Evolutionary conservation across 2,797 vertebrate species (phyloP).

Genomic region (Acanthornis magna): DNA sequence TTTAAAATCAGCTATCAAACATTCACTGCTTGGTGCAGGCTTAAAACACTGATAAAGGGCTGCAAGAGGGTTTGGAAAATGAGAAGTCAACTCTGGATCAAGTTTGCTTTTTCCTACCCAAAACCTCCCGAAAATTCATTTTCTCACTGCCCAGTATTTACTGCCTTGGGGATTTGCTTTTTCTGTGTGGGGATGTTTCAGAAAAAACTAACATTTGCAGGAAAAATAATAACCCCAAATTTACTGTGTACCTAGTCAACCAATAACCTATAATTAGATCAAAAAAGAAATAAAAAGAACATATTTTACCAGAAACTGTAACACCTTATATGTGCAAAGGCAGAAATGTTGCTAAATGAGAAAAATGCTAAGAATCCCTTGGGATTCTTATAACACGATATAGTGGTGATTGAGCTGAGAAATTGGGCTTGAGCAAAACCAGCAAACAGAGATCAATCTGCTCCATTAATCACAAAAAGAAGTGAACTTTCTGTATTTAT

Average conservation of each 20-base stretch:
- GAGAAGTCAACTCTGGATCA: background rate
- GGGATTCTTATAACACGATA: background rate
- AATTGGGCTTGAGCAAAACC: background rate
- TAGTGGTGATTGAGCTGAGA: background rate
- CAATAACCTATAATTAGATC: background rate
- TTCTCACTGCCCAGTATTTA: background rate
- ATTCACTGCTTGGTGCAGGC: background rate
- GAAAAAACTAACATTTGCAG: background rate
- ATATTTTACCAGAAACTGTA: background rate
- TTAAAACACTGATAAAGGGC: constrained; percentile 4
- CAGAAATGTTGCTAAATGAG: background rate
- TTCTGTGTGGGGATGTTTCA: background rate
- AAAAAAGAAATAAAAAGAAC: background rate
- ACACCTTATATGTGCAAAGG: background rate
- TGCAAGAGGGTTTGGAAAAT: background rate
- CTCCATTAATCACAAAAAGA: background rate
- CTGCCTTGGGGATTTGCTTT: background rate
- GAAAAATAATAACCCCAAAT: background rate
- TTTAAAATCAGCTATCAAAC: constrained; percentile 16
- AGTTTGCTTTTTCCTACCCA: background rate
- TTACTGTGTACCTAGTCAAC: background rate
- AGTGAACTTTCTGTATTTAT: background rate
- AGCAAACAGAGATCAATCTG: background rate
- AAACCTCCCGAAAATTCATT: background rate
- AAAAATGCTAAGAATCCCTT: background rate